Percentiles rank a stretch among this genome's conserved stretches.
phyloP scores from a whole-genome alignment of 2,113 vertebrate genomes.

The Peucedramus taeniatus region DNA sequence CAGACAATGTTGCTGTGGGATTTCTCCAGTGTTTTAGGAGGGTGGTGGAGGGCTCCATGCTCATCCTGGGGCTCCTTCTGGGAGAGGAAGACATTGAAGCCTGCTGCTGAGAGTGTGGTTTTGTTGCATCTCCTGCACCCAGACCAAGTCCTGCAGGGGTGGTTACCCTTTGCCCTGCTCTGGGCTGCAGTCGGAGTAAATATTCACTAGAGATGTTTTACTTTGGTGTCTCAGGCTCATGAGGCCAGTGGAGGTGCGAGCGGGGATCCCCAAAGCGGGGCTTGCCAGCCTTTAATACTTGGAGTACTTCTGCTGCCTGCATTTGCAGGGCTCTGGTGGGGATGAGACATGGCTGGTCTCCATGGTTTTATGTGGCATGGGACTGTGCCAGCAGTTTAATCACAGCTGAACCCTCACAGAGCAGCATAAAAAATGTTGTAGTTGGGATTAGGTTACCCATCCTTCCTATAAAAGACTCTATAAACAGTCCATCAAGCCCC shows the following conservation, averaged over 20 bases:
- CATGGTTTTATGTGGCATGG: slow-evolving; percentile 61
- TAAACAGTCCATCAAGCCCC: slow-evolving; percentile 59
- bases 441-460: slow-evolving; percentile 67
- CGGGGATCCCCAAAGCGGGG: rapidly evolving
- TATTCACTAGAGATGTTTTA: background rate
- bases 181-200: background rate
- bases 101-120: background rate
- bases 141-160: background rate
- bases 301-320: background rate
- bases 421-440: slow-evolving; percentile 40
- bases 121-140: background rate
- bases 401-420: slow-evolving; percentile 57
- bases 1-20: background rate
- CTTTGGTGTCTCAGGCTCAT: background rate
- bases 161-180: background rate
- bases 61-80: background rate
- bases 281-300: background rate
- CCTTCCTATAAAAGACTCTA: slow-evolving; percentile 65
- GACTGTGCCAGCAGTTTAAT: slow-evolving; percentile 60
- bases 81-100: background rate
- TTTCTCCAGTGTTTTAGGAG: background rate
- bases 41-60: rapidly evolving
- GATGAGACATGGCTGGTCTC: slow-evolving; percentile 29
- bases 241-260: background rate
- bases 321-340: background rate